Evolutionary conservation across 2,888 invertebrate genomes (phyloP), one percentile per base, ranked within the genome.

Genomic region (Cremastobaeus sp.): DNA sequence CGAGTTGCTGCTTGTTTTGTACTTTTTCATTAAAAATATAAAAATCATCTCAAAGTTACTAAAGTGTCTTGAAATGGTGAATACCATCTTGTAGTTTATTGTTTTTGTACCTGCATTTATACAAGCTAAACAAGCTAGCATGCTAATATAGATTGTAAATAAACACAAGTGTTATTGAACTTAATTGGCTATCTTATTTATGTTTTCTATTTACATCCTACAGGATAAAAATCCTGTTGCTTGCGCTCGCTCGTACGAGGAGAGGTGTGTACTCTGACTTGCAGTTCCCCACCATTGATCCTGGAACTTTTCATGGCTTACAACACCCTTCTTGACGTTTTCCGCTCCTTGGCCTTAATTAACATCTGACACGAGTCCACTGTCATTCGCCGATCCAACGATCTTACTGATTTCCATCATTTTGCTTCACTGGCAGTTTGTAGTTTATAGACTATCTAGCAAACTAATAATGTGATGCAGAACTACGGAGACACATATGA

Each of bases 281-380:
- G 35, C 17, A 43, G 11, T n/a, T 21, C 69, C 50, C 64, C 64
- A 55, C 57, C 41, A 37, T 6, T 20, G 1, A 15, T 32, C 28
- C 70, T 70, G 74, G 25, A 76, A 76, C 78, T 78, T 81, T 84
- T 81, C 82, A 81, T 57, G 78, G 76, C 83, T 85, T 85, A 81
- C 85, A 80, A 85, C 84, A 85, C 84, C 84, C 83, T 81, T 74
- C 79, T 71, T 60, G 59, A 69, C 80, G 79, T 83, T 85, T 84
- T 82, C 82, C 81, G 79, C 79, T 84, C 84, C 85, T 85, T 85
- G 85, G 85, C 85, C 85, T 85, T 85, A 85, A 85, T 85, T 85
- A 85, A 83, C 85, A 82, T 85, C 85, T 84, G 82, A 84, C 85
- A 85, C 80, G 79, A 81, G 83, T 82, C 81, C 79, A 76, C 76